A percentile compares a stretch with the other conserved stretches of the same genome.
Evolutionary conservation across 2,797 vertebrate species (phyloP).

Genomic region (Cossypha heuglini): DNA sequence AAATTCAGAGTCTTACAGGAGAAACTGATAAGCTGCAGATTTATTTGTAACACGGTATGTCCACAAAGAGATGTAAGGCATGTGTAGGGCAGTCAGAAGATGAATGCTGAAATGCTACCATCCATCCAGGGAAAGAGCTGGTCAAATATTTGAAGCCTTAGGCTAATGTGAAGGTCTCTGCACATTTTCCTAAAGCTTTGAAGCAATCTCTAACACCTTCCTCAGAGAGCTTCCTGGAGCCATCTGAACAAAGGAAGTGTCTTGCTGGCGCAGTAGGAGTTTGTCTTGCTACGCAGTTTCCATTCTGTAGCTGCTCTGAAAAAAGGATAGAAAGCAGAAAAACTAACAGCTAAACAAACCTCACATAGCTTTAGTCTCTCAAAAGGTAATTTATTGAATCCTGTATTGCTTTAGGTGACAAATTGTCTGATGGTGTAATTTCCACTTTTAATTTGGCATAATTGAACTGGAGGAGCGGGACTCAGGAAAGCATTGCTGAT

Average conservation of each 20-base stretch:
- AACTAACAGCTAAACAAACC: not conserved
- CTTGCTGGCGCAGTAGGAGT: not conserved
- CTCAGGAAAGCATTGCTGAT: not conserved
- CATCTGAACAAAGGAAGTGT: not conserved
- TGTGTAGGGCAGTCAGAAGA: not conserved
- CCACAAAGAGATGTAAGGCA: not conserved
- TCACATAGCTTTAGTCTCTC: not conserved
- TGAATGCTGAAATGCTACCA: not conserved
- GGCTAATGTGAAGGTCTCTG: not conserved
- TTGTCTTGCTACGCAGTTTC: not conserved
- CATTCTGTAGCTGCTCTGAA: not conserved
- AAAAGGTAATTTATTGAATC: not conserved
- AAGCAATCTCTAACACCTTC: not conserved
- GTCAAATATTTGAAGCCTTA: not conserved
- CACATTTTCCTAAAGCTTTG: not conserved
- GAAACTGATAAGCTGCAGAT: not conserved
- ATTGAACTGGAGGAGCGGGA: not conserved
- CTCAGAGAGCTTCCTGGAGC: not conserved
- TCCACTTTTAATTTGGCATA: not conserved
- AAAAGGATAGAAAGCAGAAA: not conserved
- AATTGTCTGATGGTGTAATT: not conserved
- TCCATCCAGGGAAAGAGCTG: not conserved
- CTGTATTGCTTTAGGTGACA: not conserved
- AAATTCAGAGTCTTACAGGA: not conserved
- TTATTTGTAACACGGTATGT: not conserved